Conservation (phyloP, 2,113 vertebrate genomes). For the Thalassarche chlororhynchos region DNA sequence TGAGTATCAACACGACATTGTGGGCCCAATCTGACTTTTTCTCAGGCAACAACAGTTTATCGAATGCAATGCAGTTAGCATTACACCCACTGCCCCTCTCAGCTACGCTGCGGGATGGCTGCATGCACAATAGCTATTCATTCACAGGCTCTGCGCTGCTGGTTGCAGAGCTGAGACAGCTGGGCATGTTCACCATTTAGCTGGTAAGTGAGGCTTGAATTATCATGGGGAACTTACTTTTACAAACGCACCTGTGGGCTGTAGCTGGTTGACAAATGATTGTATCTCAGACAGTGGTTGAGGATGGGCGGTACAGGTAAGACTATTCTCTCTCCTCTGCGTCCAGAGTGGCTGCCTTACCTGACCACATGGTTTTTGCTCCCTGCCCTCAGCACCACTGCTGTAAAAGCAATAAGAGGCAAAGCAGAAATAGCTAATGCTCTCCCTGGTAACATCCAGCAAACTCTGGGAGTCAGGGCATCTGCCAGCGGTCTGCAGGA, state of each 20-base stretch:
- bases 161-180: background rate
- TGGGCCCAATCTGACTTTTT: background rate
- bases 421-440: background rate
- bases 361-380: background rate
- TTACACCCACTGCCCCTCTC: background rate
- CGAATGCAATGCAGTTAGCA: background rate
- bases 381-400: background rate
- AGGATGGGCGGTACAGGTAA: background rate
- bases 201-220: background rate
- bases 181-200: background rate
- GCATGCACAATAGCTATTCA: background rate
- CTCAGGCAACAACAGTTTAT: background rate
- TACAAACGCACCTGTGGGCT: background rate
- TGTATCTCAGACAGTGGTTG: fast-evolving
- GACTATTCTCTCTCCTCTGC: background rate
- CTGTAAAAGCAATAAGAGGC: background rate
- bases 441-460: background rate
- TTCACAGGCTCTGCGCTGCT: background rate
- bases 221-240: background rate
- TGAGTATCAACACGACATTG: fast-evolving
- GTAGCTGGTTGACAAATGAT: background rate
- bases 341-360: background rate
- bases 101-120: fast-evolving
- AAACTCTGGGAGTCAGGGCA: background rate
- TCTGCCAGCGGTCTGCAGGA: background rate